Evolutionary conservation across 2,113 vertebrate species (phyloP).

Genomic region (Chunga burmeisteri): DNA sequence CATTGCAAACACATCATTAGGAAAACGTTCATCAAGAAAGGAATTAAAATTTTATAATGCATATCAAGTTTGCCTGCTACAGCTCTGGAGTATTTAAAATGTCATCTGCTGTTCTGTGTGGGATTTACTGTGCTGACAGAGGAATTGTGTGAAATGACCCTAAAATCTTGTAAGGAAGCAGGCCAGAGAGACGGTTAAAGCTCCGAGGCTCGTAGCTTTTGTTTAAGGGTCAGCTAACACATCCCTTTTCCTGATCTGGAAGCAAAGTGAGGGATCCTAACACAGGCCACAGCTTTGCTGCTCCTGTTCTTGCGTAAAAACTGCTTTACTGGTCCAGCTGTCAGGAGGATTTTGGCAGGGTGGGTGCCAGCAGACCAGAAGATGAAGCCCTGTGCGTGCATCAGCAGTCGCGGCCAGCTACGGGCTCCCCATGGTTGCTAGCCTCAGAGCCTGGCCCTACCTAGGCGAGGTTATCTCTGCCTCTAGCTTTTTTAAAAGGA

Average conservation of each 20-base stretch:
- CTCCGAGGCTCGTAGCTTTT: not conserved
- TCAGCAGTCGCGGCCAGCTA: not conserved
- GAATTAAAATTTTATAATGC: conserved; percentile 64
- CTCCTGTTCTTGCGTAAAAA: not conserved
- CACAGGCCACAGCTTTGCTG: not conserved
- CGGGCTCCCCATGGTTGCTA: fast-evolving
- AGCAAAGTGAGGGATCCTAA: not conserved
- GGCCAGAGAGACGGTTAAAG: not conserved
- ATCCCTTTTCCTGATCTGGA: not conserved
- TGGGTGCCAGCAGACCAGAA: not conserved
- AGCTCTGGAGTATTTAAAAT: conserved; percentile 42
- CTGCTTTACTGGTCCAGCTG: not conserved
- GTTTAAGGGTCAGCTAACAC: not conserved
- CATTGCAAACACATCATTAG: conserved; percentile 33
- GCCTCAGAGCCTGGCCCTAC: not conserved
- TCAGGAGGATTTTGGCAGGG: not conserved
- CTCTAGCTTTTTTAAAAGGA: not conserved
- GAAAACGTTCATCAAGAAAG: conserved; percentile 57
- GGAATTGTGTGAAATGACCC: not conserved
- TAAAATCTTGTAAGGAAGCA: not conserved
- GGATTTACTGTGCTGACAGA: not conserved
- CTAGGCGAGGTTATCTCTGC: not conserved
- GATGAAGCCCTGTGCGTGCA: not conserved
- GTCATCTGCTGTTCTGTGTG: not conserved
- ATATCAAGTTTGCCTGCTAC: conserved; percentile 48